A percentile compares a stretch with the other conserved stretches of the same genome.
phyloP scores from a whole-genome alignment of 2,797 vertebrate species.

The Pantherophis vulpinus region DNA sequence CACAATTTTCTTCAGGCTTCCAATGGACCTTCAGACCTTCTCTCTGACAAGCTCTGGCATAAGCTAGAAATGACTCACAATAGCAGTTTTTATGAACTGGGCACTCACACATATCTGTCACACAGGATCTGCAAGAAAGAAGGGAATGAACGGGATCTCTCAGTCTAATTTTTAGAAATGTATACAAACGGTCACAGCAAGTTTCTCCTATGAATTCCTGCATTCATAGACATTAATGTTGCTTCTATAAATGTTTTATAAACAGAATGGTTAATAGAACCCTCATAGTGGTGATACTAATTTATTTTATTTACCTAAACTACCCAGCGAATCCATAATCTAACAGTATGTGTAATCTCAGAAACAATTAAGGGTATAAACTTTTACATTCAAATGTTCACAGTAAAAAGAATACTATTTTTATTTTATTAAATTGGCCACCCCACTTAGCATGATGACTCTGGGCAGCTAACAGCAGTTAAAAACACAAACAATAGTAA shows the following conservation, averaged over 20 bases:
- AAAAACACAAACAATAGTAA: background rate
- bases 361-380: background rate
- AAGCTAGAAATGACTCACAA: conserved; percentile 95
- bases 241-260: background rate
- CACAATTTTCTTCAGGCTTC: conserved; percentile 84
- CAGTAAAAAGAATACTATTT: background rate
- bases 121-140: conserved; percentile 83
- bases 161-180: background rate
- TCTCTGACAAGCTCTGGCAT: conserved; percentile 90
- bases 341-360: background rate
- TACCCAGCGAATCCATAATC: background rate
- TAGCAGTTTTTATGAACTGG: conserved; percentile 96
- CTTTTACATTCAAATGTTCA: background rate
- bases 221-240: background rate
- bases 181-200: background rate
- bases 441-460: background rate
- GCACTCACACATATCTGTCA: conserved; percentile 99
- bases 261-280: background rate
- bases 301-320: background rate
- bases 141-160: conserved; percentile 12
- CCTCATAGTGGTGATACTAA: background rate
- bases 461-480: background rate
- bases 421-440: background rate
- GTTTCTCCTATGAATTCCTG: background rate
- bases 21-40: conserved; percentile 86